phyloP scores from a whole-genome alignment of 2,113 vertebrate species.

The Dolichotis patagonum region DNA sequence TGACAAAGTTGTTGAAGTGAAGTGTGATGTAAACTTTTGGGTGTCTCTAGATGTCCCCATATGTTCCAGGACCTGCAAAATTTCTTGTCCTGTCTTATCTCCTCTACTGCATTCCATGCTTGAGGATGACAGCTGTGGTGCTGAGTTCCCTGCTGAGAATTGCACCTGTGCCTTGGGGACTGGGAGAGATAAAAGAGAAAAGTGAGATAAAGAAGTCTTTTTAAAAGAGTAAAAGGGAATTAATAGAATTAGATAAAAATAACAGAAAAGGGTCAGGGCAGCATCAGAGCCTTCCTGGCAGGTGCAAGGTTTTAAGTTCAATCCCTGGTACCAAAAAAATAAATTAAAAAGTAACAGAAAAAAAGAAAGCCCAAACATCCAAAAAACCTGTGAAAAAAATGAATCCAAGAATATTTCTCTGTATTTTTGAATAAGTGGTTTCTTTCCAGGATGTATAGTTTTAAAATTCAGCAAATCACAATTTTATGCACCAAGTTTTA shows the following conservation, averaged over 20 bases:
- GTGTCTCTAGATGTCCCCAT: neutral
- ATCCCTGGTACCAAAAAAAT: neutral
- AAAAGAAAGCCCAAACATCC: neutral
- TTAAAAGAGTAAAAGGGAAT: neutral
- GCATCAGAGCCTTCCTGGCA: no score
- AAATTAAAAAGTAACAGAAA: neutral
- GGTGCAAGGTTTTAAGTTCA: no score
- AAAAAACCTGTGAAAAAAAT: neutral
- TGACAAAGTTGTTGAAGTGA: neutral
- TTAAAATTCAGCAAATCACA: neutral
- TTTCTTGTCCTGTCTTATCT: neutral
- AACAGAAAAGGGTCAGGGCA: neutral
- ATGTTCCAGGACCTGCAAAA: neutral
- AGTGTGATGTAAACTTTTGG: neutral
- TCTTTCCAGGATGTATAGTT: neutral
- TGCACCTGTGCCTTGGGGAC: neutral
- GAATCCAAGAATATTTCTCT: neutral
- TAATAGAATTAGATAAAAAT: neutral
- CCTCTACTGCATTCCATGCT: neutral
- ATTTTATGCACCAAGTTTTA: neutral
- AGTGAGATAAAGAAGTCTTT: neutral
- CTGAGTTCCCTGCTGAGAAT: neutral
- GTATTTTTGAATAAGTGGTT: neutral
- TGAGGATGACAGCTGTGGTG: neutral
- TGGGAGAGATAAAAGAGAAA: neutral